Base-by-base conservation (phyloP, 2,888 invertebrate genomes). In the Zhuqinia jingwanae region DNA sequence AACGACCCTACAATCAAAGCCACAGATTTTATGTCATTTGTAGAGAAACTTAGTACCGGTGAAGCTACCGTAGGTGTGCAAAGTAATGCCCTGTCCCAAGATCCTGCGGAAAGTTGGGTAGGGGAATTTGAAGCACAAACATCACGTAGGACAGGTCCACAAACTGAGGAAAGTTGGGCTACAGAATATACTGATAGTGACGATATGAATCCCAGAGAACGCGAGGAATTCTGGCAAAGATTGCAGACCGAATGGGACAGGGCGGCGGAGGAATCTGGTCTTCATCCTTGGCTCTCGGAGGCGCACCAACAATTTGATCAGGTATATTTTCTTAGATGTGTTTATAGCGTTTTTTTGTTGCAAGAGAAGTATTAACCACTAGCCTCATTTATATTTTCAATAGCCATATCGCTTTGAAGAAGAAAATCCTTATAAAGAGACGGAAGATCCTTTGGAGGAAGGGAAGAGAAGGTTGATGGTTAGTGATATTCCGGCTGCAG, bases 401-500 rank as follows among this genome's bases (percentile, higher is more conserved):
- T 65, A 95, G 94, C 95, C 96, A 89, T 97, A 97, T 92, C 93
- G 93, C 91, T 97, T 97, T 92, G 94, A 95, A 78, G 95, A 96
- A 91, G 95, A 97, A 50, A 99, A 99, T 94, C 96, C 97, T 13
- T 96, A 98, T 95, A 93, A 94, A 73, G 95, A 96, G 91, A 93
- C 95, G 89, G 94, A 94, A 77, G 95, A 96, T 93, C 96, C 98
- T 0, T 94, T 98, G 87, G 96, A 96, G 92, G 95, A 96, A 91
- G 99, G 98, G 0, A 95, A 97, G 92, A 94, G 95, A 91, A 95
- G 96, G 92, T 93, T 99, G 89, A 94, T 95, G 91, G 95, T 95
- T 91, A 98, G 98, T 11, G 99, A 99, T 93, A 94, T 99, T 89
- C 97, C 99, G 42, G 97, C 97, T 90, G 99, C 99, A 22, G 79